Base-by-base conservation (phyloP, 2,113 vertebrate species). In the Phyllopteryx taeniolatus region DNA sequence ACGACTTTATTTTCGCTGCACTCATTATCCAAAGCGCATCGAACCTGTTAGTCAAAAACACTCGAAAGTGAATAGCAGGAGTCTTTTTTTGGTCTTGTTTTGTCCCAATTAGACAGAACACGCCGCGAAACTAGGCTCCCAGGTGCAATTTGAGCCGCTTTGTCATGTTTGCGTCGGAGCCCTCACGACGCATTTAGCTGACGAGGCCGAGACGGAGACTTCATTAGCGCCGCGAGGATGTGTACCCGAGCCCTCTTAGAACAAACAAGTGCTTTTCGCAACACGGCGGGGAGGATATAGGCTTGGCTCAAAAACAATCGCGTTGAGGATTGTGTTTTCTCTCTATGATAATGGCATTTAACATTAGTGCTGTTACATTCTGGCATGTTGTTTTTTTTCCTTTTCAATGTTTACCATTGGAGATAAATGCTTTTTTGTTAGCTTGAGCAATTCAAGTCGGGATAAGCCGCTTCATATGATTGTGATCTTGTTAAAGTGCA, bases 101-200 rank as follows among this genome's bases (percentile, higher is more conserved):
- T 79, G 67, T 51, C 79, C 74, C 76, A 86, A 79, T 85, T 82
- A 82, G 80, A 71, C 1, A 11, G 65, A 65, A 66, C 71, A 33
- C 0, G 1, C 6, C 59, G 33, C 59, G 12, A 19, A 35, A 19
- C 22, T 60, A 74, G 35, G 57, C 75, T 82, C 68, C 79, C 42
- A 42, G 76, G 77, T 73, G 47, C 68, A 76, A 75, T 72, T 70
- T 67, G 71, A 78, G 77, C 67, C 22, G 49, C 7, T 44, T 49
- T 64, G 71, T 66, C 63, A 31, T 66, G 73, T 74, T 33, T 67
- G 72, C 54, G 77, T 83, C 79, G 27, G 19, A 70, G 8, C 61
- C 44, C 63, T 63, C 63, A 64, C 60, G 76, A 68, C 65, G 44
- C 51, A 53, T 61, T 79, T 49, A 5, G 8, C 27, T 68, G 72